Conservation (phyloP, 2,113 vertebrate genomes). For the Gavia stellata region DNA sequence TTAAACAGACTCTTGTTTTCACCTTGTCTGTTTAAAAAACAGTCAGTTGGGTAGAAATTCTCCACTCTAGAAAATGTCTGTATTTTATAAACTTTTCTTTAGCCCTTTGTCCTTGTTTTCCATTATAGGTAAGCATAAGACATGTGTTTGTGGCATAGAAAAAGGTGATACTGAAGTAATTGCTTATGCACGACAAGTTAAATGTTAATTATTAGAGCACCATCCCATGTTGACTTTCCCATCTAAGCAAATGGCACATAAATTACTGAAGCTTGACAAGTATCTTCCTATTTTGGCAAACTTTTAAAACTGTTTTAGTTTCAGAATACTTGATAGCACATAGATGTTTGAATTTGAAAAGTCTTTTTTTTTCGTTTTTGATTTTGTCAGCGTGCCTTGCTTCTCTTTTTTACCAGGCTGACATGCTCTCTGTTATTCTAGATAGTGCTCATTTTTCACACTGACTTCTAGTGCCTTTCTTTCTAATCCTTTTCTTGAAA, state of each 20-base stretch:
- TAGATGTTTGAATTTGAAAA: background rate
- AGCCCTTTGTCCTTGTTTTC: background rate
- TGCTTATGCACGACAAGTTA: background rate
- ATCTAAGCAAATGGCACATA: background rate
- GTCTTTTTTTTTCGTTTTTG: background rate
- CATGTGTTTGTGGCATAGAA: background rate
- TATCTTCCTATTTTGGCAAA: background rate
- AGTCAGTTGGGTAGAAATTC: background rate
- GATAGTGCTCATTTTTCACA: background rate
- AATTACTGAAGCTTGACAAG: background rate
- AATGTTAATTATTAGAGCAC: background rate
- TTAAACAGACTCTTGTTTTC: background rate
- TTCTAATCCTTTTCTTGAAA: background rate
- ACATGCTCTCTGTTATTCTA: background rate
- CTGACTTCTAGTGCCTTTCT: background rate
- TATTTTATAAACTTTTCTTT: constrained; percentile 12
- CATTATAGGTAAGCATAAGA: background rate
- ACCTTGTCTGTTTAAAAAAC: background rate
- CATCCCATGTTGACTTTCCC: background rate
- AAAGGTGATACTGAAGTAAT: constrained; percentile 24
- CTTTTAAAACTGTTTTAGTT: background rate
- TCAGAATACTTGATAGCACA: background rate
- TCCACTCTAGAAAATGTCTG: background rate
- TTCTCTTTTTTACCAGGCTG: background rate
- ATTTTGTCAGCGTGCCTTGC: background rate